These are phyloP conservation scores for Apostichopus parvimensis DNA, from an alignment of 35 echinoderm and acorn worm species.

Conservation along the genomic window DNA sequence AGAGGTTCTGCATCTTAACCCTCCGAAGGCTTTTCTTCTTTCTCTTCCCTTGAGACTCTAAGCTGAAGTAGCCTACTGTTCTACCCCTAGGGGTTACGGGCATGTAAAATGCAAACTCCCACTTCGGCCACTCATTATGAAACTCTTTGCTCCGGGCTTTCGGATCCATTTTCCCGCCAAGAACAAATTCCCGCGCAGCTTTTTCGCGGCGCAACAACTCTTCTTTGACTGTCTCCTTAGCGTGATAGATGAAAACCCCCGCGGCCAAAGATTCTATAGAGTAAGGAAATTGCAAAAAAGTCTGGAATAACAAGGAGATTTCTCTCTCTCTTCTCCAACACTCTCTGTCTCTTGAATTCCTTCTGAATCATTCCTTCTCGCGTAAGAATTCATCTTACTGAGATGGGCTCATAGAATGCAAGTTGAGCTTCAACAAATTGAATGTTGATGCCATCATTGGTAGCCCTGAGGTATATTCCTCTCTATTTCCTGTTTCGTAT, in stretches of 20 bases:
- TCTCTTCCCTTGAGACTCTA: slow-evolving; percentile 37
- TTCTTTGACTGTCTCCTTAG: slow-evolving; percentile 33
- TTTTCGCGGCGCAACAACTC: slow-evolving; percentile 44
- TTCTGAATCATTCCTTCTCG: slow-evolving; percentile 48
- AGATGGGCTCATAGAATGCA: slow-evolving; percentile 44
- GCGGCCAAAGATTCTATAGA: slow-evolving; percentile 48
- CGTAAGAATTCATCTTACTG: slow-evolving; percentile 33
- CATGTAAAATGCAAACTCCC: slow-evolving; percentile 54
- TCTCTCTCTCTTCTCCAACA: slow-evolving; percentile 32
- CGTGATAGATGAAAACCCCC: slow-evolving; percentile 56
- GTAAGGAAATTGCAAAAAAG: slow-evolving; percentile 56
- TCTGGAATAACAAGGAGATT: slow-evolving; percentile 55
- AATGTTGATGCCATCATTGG: slow-evolving; percentile 48
- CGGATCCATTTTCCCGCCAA: slow-evolving; percentile 60
- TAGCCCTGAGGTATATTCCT: slow-evolving; percentile 23
- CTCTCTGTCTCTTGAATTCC: slow-evolving; percentile 32
- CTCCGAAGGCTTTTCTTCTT: slow-evolving; percentile 8
- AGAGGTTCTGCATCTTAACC: neutral
- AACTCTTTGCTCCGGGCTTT: slow-evolving; percentile 54
- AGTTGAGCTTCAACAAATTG: slow-evolving; percentile 57
- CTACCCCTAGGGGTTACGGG: slow-evolving; percentile 35
- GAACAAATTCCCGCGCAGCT: slow-evolving; percentile 48
- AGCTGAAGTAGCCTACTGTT: slow-evolving; percentile 53
- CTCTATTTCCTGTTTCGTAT: slow-evolving; percentile 46
- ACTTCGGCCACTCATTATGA: slow-evolving; percentile 57